Base-by-base conservation (phyloP, 2,797 vertebrate genomes). In the Esox masquinongy region DNA sequence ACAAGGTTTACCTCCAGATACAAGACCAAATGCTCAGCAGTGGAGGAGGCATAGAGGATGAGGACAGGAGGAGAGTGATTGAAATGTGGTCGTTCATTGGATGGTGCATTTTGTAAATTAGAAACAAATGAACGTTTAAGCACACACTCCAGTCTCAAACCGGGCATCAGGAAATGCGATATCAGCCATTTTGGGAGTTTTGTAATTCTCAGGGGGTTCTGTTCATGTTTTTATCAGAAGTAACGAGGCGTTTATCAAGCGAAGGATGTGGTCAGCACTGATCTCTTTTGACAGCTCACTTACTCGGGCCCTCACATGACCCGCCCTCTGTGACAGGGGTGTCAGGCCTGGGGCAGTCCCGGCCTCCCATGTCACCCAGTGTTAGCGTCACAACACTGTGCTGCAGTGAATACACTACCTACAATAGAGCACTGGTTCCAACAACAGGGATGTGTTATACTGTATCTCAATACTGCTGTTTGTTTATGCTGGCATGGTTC, bases 311-410 rank as follows among this genome's bases (percentile, higher is more conserved):
- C 79, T 79, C 89, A 87, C 82, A 87, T 91, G 89, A 88, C 90
- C 88, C 64, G 8, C 17, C 71, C 83, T 73, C 74, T 80, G 78
- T 83, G 78, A 81, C 71, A 36, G 70, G 53, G 79, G 88, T 80
- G 83, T 90, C 88, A 89, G 86, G 87, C 86, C 88, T 53, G 56
- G 79, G 89, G 91, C 87, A 77, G 77, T 80, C 80, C 79, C 77
- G 89, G 89, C 89, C 83, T 88, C 88, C 86, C 81, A 80, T 85
- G 90, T 91, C 89, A 80, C 82, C 86, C 79, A 81, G 77, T 34
- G 86, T 94, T 90, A 93, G 76, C 86, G 71, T 93, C 92, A 90
- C 85, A 84, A 86, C 83, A 84, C 87, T 63, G 88, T 87, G 87
- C 81, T 90, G 88, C 87, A 89, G 86, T 83, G 82, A 80, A 80